Base-by-base conservation (phyloP, 2,888 invertebrate genomes). In the Scrobipalpa costella region DNA sequence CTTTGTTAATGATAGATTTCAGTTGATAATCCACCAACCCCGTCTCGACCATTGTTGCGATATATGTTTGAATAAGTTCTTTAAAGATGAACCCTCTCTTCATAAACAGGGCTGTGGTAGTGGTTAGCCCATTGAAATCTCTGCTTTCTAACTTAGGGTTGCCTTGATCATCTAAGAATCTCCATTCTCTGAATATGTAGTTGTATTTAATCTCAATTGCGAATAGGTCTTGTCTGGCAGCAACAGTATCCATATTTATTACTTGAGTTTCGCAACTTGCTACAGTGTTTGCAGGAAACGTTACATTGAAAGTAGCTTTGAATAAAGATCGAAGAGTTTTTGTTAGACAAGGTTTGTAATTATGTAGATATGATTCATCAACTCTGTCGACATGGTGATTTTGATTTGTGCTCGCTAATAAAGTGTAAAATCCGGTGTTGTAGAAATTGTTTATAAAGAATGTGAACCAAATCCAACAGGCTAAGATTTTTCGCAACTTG, bases 401-500 rank as follows among this genome's bases (percentile, higher is more conserved):
- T n/a, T 21, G 8, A 5, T n/a, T 8, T 47, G 2, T 64, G 52
- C 8, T 49, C 7, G 71, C 65, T 8, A 67, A 36, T 15, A 70
- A 49, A 44, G 68, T 70, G 36, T 58, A 67, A 47, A 71, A 67
- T 2, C 67, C 68, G 7, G 67, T 67, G n/a, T 64, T 65, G 57
- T 70, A 71, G 59, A 69, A 69, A 49, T 59, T 64, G 21, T 57
- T 60, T 0, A 69, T 52, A 27, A 68, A 67, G 38, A 68, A 68
- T 8, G 66, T 62, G 33, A 69, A 71, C 62, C 65, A 66, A 61
- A 71, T 69, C 71, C 69, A 71, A 33, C 66, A 62, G 11, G 63
- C 21, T 19, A 71, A 36, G 8, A 70, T 38, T 8, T 15, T 15
- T 17, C 69, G 62, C 0, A 65, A 19, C 44, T 57, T 50, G 52